phyloP scores from a whole-genome alignment of 1,140 invertebrate genomes.

The Zaprionus davidi region DNA sequence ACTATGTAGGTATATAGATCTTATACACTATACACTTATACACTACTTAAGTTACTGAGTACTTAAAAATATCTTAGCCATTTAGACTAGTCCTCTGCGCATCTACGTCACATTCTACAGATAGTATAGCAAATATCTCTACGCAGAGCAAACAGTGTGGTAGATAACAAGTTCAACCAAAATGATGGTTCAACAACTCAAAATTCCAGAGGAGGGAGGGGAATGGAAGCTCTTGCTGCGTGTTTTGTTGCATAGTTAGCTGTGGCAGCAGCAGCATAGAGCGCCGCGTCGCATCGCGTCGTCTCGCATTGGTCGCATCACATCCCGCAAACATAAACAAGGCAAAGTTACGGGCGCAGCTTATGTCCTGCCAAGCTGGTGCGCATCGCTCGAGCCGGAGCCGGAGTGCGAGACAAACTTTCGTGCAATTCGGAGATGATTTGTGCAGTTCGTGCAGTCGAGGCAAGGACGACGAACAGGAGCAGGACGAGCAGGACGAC shows the following conservation, averaged over 20 bases:
- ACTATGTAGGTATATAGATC: too few relatives aligned
- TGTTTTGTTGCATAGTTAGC: conserved; percentile 37
- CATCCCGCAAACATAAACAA: conserved; percentile 76
- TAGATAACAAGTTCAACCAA: neutral
- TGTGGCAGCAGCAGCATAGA: conserved; percentile 17
- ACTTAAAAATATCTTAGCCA: too few relatives aligned
- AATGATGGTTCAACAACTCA: neutral
- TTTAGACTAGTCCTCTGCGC: neutral
- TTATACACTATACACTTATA: too few relatives aligned
- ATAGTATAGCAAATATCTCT: neutral
- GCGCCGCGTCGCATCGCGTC: neutral
- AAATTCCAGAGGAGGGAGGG: neutral
- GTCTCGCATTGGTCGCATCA: conserved; percentile 57
- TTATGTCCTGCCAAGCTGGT: conserved; percentile 65
- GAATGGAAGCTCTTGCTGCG: neutral
- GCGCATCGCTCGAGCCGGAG: conserved; percentile 36
- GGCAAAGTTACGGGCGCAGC: conserved; percentile 70
- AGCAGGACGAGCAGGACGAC: neutral
- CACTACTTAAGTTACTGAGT: too few relatives aligned
- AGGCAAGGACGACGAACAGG: neutral
- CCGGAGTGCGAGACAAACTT: conserved; percentile 66
- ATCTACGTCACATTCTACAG: neutral
- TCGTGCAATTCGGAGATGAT: conserved; percentile 79
- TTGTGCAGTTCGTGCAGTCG: conserved; percentile 73
- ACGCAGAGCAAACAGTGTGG: neutral